phyloP scores from a whole-genome alignment of 2,797 vertebrate genomes.

The Neosilurus mollespiculum region DNA sequence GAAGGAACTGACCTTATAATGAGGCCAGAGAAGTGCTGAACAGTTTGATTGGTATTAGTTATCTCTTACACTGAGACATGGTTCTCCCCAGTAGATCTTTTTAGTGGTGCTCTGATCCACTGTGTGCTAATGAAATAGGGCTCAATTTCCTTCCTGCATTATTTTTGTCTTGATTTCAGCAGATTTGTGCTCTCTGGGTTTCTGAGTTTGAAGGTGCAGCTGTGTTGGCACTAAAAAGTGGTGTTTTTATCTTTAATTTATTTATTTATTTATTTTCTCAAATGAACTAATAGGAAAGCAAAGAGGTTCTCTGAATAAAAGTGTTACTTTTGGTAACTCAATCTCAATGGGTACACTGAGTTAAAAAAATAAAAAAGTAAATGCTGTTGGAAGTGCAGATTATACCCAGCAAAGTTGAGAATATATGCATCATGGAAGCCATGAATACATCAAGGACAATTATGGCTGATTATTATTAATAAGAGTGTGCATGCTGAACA shows the following conservation, averaged over 20 bases:
- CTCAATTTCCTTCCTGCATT: not conserved
- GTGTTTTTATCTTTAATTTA: not conserved
- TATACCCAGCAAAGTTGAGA: not conserved
- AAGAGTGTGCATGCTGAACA: not conserved
- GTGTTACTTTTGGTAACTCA: not conserved
- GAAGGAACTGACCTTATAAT: slow-evolving; percentile 3
- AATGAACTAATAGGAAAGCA: not conserved
- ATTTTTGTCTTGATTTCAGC: not conserved
- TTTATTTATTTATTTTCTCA: no score
- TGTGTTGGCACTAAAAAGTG: not conserved
- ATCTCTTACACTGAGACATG: not conserved
- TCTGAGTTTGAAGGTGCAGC: not conserved
- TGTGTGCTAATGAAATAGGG: not conserved
- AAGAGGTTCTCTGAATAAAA: not conserved
- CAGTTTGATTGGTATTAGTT: not conserved
- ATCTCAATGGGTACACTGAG: not conserved
- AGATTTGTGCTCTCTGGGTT: not conserved
- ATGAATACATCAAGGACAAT: not conserved
- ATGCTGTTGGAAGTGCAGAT: not conserved
- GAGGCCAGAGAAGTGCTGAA: not conserved
- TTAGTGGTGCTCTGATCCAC: not conserved
- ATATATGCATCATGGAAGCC: not conserved
- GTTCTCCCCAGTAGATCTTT: not conserved
- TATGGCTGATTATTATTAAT: not conserved
- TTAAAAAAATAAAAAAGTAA: not conserved